Evolutionary conservation across 2,113 vertebrate genomes (phyloP), one percentile per base, ranked within the genome.

Genomic region (Taxidea taxus): DNA sequence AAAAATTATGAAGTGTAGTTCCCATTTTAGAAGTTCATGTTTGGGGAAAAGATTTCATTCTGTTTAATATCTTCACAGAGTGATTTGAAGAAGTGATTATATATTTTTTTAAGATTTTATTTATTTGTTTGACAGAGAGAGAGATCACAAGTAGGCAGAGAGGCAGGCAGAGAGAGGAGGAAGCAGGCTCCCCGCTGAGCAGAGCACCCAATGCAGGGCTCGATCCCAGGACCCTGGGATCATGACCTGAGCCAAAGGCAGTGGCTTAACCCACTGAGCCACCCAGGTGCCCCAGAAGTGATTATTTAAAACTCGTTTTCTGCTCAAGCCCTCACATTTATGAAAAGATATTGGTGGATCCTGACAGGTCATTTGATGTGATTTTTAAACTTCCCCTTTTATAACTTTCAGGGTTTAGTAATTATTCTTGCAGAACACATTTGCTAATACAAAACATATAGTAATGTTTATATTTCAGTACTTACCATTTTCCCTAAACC

Each of bases 281-380:
- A 54, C 51, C 5, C 51, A 54, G 51, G 51, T 54, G 51, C 51
- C 51, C 51, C 51, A 11, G 60, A 84, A 84, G 21, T 60, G 56
- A 89, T 49, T 37, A 49, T 58, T 97, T 91, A 94, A 78, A 94
- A 89, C 23, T 56, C 31, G 42, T 94, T 89, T 94, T 92, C 54
- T 89, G 34, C 16, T 88, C 37, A 74, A 13, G 20, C 6, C 1
- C 27, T 94, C 18, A 27, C 14, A 51, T 49, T 89, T 74, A 92
- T 81, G 70, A 66, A 89, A 89, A 66, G 9, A 3, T 87, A 68
- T 88, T 51, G 25, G 1, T 42, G 34, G 42, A n/a, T 82, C 15
- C 37, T 70, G 58, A 91, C 31, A 80, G 60, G 60, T 29, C 13
- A 34, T 56, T 84, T 25, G 60, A 31, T 44, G 47, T 37, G 51